These are phyloP conservation scores for Capreolus pygargus DNA, from an alignment of 2,113 vertebrate species.

Conservation along the genomic window DNA sequence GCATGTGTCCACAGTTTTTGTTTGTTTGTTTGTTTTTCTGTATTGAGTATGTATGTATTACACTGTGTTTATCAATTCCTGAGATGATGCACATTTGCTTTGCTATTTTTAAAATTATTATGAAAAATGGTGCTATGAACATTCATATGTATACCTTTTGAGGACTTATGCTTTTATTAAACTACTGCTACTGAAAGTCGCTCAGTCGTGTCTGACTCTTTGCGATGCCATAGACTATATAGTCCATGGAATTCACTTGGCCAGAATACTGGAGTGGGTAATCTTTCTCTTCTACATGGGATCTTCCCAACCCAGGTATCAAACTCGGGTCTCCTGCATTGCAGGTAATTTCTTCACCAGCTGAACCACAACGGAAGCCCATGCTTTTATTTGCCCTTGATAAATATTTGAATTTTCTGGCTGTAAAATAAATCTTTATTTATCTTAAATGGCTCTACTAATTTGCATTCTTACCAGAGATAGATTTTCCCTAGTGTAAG, in stretches of 20 bases:
- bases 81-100: neutral
- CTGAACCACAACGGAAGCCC: neutral
- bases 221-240: neutral
- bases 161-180: neutral
- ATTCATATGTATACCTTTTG: neutral
- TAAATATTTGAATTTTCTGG: neutral
- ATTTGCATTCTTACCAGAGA: neutral
- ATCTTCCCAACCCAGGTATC: neutral
- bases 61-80: neutral
- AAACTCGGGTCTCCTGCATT: accelerated
- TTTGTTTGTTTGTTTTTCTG: neutral
- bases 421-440: neutral
- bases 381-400: neutral
- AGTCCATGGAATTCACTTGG: neutral
- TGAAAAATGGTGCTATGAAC: neutral
- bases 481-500: neutral
- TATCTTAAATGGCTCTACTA: neutral
- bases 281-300: neutral
- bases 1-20: neutral
- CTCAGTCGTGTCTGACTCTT: neutral
- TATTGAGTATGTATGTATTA: neutral
- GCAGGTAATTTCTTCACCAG: neutral
- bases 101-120: neutral
- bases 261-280: neutral
- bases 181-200: neutral